Evolutionary conservation across 2,888 invertebrate species (phyloP).

Genomic region (Drosophila dives): DNA sequence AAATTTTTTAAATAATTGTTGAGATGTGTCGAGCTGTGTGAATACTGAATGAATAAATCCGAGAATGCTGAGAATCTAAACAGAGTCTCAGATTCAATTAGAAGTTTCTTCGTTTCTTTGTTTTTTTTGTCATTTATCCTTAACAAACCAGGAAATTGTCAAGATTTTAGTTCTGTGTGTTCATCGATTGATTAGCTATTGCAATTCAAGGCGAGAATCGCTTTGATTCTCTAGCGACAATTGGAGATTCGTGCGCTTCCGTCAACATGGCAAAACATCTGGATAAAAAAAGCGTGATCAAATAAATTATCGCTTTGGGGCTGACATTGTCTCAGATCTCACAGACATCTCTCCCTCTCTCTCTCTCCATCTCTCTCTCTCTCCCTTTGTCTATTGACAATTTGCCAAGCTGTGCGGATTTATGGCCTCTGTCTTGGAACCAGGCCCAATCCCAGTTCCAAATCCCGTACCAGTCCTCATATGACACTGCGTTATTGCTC

Average conservation of each 20-base stretch:
- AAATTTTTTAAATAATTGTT: constrained; percentile 30
- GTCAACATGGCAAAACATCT: constrained; percentile 47
- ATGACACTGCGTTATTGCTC: constrained; percentile 61
- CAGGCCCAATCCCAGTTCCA: constrained; percentile 15
- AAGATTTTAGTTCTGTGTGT: constrained; percentile 31
- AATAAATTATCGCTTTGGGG: constrained; percentile 64
- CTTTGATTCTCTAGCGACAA: constrained; percentile 38
- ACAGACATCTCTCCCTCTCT: background rate
- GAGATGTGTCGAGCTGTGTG: constrained; percentile 32
- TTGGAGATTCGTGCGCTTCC: constrained; percentile 70
- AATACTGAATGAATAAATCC: background rate
- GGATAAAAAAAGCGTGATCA: constrained; percentile 64
- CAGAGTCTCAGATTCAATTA: background rate
- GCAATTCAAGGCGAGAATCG: constrained; percentile 25
- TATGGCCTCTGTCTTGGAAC: constrained; percentile 54
- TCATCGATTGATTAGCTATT: constrained; percentile 30
- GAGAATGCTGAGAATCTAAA: background rate
- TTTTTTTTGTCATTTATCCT: constrained; percentile 34
- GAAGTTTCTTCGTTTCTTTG: background rate
- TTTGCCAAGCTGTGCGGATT: constrained; percentile 50
- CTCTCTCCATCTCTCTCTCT: background rate
- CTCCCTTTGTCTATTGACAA: constrained; percentile 43
- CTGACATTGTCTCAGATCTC: constrained; percentile 70
- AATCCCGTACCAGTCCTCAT: constrained; percentile 13
- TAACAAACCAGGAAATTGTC: constrained; percentile 46